Percentiles rank a stretch among this genome's conserved stretches.
phyloP scores from a whole-genome alignment of 2,888 invertebrate genomes.

The Gonocerus acuteangulatus region DNA sequence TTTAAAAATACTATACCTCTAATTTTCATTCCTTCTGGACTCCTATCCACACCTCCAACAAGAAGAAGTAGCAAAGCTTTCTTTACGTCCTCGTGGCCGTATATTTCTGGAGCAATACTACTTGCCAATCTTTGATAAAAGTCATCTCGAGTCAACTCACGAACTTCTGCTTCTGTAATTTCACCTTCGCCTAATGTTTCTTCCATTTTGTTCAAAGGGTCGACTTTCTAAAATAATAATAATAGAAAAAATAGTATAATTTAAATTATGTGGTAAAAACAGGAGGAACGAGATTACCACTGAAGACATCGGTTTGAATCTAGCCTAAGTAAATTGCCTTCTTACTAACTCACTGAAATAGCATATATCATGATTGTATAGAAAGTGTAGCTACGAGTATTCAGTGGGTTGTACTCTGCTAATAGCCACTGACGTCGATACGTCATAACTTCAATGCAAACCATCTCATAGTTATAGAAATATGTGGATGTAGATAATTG shows the following conservation, averaged over 20 bases:
- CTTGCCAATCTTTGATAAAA: slow-evolving; percentile 86
- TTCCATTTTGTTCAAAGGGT: slow-evolving; percentile 77
- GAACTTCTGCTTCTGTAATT: slow-evolving; percentile 75
- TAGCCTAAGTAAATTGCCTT: too few species aligned
- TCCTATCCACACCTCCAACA: slow-evolving; percentile 81
- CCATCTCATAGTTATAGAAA: too few species aligned
- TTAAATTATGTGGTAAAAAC: too few species aligned
- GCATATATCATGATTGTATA: too few species aligned
- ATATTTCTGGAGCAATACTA: slow-evolving; percentile 97
- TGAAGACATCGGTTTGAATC: too few species aligned
- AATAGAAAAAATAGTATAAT: neutral
- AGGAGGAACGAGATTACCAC: too few species aligned
- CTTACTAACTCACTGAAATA: too few species aligned
- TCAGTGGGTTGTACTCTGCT: too few species aligned
- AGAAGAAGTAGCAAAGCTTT: slow-evolving; percentile 87
- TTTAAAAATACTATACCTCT: slow-evolving; percentile 49
- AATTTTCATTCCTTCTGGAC: slow-evolving; percentile 95
- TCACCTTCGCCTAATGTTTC: slow-evolving; percentile 65
- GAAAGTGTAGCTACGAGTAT: too few species aligned
- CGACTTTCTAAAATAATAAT: slow-evolving; percentile 52
- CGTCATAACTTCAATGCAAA: too few species aligned
- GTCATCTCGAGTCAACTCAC: slow-evolving; percentile 72
- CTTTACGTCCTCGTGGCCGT: slow-evolving; percentile 95
- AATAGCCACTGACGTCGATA: too few species aligned
- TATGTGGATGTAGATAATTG: too few species aligned